Evolutionary conservation across 2,888 invertebrate species (phyloP).

Genomic region (Anodontia alba): DNA sequence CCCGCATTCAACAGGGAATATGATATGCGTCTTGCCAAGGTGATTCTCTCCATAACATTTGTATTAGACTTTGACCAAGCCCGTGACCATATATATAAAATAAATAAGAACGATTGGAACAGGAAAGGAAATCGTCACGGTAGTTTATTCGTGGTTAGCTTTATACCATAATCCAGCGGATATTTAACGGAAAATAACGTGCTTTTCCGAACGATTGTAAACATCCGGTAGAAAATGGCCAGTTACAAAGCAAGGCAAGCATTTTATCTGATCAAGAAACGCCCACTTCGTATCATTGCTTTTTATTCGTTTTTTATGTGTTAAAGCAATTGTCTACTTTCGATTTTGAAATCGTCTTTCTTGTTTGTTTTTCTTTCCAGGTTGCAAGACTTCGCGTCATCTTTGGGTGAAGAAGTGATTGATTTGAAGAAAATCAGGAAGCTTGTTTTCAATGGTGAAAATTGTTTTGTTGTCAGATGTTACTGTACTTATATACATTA

Average conservation of each 20-base stretch:
- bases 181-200: neutral
- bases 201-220: constrained; percentile 29
- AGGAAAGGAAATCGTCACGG: no score
- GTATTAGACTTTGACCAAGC: no score
- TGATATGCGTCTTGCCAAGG: no score
- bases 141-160: neutral
- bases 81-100: no score
- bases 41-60: no score
- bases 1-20: no score
- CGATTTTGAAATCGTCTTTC: neutral
- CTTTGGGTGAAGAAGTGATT: constrained; percentile 90
- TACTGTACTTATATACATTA: no score
- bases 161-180: no score
- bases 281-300: constrained; percentile 38
- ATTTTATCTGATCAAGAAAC: constrained; percentile 31
- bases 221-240: constrained; percentile 71
- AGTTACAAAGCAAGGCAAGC: constrained; percentile 73
- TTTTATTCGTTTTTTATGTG: neutral
- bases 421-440: constrained; percentile 89
- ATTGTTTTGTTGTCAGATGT: no score
- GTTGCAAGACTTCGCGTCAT: constrained; percentile 91
- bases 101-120: no score
- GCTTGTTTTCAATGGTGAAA: constrained; percentile 92
- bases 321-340: neutral
- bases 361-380: constrained; percentile 25